These are phyloP conservation scores for Zygothrica quintamaculata DNA, from an alignment of 2,888 invertebrate species.

Conservation along the genomic window DNA sequence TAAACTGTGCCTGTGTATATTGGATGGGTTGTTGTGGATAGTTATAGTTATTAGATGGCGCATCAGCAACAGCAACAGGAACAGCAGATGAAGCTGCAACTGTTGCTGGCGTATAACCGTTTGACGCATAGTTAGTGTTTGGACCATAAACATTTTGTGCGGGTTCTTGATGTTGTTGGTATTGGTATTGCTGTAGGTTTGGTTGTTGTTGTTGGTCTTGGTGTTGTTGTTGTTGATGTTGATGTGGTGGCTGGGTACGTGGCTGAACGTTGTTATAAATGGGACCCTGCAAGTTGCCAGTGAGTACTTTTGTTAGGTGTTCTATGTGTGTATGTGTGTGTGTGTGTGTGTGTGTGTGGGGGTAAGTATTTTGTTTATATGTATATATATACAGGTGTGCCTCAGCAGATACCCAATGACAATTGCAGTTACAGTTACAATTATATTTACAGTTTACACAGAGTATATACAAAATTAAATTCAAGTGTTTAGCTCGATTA, in stretches of 20 bases:
- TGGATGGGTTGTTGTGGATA: constrained; percentile 75
- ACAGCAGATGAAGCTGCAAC: constrained; percentile 47
- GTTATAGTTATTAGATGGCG: constrained; percentile 58
- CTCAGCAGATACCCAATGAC: constrained; percentile 60
- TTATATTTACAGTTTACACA: constrained; percentile 66
- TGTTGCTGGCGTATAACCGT: constrained; percentile 42
- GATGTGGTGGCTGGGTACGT: constrained; percentile 46
- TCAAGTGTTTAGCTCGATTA: constrained; percentile 2
- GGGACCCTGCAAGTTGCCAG: constrained; percentile 77
- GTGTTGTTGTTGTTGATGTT: constrained; percentile 34
- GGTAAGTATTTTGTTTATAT: neutral
- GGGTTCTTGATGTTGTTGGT: constrained; percentile 51
- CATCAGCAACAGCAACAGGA: constrained; percentile 39
- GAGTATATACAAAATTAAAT: constrained; percentile 38
- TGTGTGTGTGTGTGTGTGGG: constrained; percentile 8
- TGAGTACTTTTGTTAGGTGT: constrained; percentile 41
- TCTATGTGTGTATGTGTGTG: constrained; percentile 8
- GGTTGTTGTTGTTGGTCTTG: constrained; percentile 38
- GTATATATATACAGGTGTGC: constrained; percentile 31
- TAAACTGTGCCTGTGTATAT: constrained; percentile 78
- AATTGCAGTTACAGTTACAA: constrained; percentile 52
- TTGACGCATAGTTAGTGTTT: constrained; percentile 53
- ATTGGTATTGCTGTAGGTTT: constrained; percentile 35
- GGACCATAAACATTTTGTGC: constrained; percentile 65
- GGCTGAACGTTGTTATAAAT: constrained; percentile 80